These are phyloP conservation scores for Leucophora obtusa DNA, from an alignment of 2,888 invertebrate genomes.

Conservation along the genomic window DNA sequence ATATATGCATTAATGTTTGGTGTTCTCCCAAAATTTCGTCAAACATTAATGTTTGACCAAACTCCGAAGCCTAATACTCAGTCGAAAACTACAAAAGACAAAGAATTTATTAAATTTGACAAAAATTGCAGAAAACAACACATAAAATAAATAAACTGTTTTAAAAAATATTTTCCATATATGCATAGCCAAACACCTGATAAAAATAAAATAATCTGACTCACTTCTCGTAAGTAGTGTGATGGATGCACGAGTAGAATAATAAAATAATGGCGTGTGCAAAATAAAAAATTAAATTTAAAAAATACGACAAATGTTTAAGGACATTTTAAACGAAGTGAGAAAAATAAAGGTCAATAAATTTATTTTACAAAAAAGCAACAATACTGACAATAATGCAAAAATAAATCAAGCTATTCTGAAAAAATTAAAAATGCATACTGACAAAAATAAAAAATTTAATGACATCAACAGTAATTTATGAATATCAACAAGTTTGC, in stretches of 20 bases:
- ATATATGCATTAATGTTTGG: too few species aligned
- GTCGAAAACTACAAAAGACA: too few species aligned
- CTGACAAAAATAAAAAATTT: not conserved
- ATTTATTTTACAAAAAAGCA: constrained; percentile 18
- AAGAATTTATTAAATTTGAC: too few species aligned
- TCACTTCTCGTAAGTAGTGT: not conserved
- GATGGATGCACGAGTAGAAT: constrained; percentile 51
- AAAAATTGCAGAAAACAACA: too few species aligned
- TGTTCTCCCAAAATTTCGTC: too few species aligned
- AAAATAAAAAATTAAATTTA: constrained; percentile 27
- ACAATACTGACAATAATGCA: not conserved
- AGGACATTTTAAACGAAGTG: constrained; percentile 37
- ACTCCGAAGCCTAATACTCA: too few species aligned
- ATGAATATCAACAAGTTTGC: not conserved
- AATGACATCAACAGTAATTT: constrained; percentile 3
- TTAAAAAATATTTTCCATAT: not conserved
- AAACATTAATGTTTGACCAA: too few species aligned
- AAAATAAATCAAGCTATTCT: not conserved
- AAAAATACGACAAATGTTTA: constrained; percentile 33
- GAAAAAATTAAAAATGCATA: not conserved
- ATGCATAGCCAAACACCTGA: not conserved
- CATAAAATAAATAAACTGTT: not conserved
- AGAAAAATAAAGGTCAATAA: constrained; percentile 41
- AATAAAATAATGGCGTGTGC: constrained; percentile 48
- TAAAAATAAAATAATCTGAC: constrained; percentile 6